Percentiles rank a stretch among this genome's conserved stretches.
Evolutionary conservation across 2,113 vertebrate species (phyloP).

Genomic region (Tinamus guttatus): DNA sequence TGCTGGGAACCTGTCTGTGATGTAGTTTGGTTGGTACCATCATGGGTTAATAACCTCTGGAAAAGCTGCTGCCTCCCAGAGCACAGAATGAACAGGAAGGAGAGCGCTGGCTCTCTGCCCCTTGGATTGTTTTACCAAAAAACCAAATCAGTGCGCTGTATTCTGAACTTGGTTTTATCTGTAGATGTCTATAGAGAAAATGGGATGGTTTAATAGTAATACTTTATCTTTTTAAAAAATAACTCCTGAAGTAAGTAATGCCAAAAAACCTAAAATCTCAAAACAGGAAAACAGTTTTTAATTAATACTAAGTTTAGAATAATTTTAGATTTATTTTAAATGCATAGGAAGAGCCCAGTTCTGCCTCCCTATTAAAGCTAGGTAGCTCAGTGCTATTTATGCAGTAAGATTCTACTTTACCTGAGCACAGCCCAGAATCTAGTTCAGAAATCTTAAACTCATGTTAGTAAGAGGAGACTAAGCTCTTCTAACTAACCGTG

Average conservation of each 20-base stretch:
- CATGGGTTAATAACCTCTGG: conserved; percentile 63
- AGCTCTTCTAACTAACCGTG: not conserved
- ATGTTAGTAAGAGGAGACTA: not conserved
- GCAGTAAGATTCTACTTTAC: not conserved
- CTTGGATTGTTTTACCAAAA: conserved; percentile 46
- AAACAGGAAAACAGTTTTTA: not conserved
- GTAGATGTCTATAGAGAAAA: conserved; percentile 21
- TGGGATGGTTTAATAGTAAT: conserved; percentile 39
- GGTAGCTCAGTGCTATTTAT: not conserved
- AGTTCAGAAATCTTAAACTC: not conserved
- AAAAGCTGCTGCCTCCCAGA: conserved; percentile 30
- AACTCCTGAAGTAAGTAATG: not conserved
- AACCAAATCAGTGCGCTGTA: conserved; percentile 25
- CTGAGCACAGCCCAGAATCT: not conserved
- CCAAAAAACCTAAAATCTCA: conserved; percentile 10
- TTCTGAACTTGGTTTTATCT: not conserved
- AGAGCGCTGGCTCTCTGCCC: conserved; percentile 22
- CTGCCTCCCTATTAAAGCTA: not conserved
- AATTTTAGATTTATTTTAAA: not conserved
- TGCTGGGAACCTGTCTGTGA: conserved; percentile 30
- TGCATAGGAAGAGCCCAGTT: not conserved
- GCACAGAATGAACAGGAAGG: conserved; percentile 44
- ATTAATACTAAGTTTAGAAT: conserved; percentile 48
- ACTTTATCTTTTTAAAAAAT: not conserved
- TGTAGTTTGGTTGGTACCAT: conserved; percentile 45